Evolutionary conservation across 2,888 invertebrate genomes (phyloP).

Genomic region (Acronicta psi): DNA sequence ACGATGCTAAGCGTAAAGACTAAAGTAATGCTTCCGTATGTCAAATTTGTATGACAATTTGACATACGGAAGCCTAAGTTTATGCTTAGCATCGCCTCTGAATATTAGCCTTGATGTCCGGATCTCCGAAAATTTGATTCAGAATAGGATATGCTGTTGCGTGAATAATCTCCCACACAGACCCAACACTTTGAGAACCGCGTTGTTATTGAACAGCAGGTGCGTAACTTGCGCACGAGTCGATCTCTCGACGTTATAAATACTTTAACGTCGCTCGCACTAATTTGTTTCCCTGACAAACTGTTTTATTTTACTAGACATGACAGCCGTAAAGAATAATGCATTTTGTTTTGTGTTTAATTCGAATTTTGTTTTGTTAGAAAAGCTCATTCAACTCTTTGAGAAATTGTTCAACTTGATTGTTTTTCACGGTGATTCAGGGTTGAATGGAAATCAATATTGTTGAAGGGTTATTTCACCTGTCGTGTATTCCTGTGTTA

Average conservation of each 20-base stretch:
- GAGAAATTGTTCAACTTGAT: not conserved
- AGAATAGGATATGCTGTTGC: no score
- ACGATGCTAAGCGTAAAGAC: no score
- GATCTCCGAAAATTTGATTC: no score
- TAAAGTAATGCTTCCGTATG: no score
- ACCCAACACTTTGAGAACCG: slow-evolving; percentile 65
- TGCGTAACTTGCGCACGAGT: slow-evolving; percentile 73
- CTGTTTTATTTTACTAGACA: slow-evolving; percentile 54
- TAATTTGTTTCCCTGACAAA: slow-evolving; percentile 61
- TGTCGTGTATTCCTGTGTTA: slow-evolving; percentile 1
- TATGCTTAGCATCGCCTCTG: no score
- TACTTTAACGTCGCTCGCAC: slow-evolving; percentile 55
- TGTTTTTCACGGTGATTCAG: slow-evolving; percentile 20
- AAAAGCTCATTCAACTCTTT: not conserved
- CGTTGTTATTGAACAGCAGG: slow-evolving; percentile 69
- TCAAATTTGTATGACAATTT: no score
- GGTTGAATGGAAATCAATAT: slow-evolving; percentile 32
- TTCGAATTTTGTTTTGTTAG: slow-evolving; percentile 3
- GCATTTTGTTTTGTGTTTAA: slow-evolving; percentile 22
- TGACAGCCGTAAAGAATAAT: slow-evolving; percentile 50
- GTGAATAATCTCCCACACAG: no score
- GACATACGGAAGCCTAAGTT: no score
- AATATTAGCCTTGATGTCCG: no score
- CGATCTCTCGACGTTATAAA: slow-evolving; percentile 62
- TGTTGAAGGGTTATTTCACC: not conserved